Evolutionary conservation across 1,140 invertebrate species (phyloP), one percentile per base, ranked within the genome.

Genomic region (Heterodera carotae): DNA sequence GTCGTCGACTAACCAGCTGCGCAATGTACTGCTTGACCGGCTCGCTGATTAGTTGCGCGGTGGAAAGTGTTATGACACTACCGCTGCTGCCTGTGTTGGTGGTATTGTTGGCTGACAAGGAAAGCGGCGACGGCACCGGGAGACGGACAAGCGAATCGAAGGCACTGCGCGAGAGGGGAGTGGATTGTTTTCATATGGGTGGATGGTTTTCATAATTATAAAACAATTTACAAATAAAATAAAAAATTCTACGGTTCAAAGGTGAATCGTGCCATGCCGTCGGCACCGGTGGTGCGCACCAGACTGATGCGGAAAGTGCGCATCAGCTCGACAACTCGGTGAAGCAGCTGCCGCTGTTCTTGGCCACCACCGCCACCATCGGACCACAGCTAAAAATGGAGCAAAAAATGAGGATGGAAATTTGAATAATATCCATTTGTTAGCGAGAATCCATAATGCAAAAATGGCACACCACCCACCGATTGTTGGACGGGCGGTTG

Each of bases 11-110:
- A 5, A 22, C 62, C 62, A 31, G 62, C 5, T 66, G 62, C 1
- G 33, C 62, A 34, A 66, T 66, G 62, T 66, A 66, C 62, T 66
- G 62, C 33, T 66, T 66, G 62, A 56, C 48, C 15, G 48, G 22
- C 48, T 56, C 48, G 48, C 22, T 56, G 18, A 43, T 12, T 12
- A 43, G 12, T 8, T 43, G 39, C 39, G 12, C 12, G 39, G 39
- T 43, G 0, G 0, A n/a, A n/a, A n/a, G n/a, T n/a, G n/a, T n/a
- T n/a, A n/a, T n/a, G n/a, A n/a, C n/a, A n/a, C n/a, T 43, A 12
- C 39, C 12, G 39, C 39, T 43, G 12, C 39, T 43, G 39, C 6
- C 12, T 43, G 39, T 43, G 2, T 2, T 43, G 39, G 6, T 43
- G 39, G 6, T 43, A 8, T 18, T 22, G 29, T n/a, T 62, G 7